These are phyloP conservation scores for Aphelinus atriplicis DNA, from an alignment of 1,140 invertebrate genomes.

Conservation along the genomic window DNA sequence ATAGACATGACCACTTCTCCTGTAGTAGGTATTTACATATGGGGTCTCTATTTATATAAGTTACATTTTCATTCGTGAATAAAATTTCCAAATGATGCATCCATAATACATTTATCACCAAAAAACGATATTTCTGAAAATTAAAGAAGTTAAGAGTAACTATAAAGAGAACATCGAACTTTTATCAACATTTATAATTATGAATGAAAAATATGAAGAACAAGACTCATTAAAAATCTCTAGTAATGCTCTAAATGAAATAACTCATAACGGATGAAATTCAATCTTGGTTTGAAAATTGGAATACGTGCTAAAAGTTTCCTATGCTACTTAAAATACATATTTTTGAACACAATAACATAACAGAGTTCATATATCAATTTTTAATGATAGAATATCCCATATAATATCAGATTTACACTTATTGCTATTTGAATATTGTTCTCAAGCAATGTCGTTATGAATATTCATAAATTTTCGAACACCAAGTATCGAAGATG, in stretches of 20 bases:
- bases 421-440: slow-evolving; percentile 29
- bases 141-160: no score
- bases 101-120: neutral
- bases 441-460: neutral
- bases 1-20: slow-evolving; percentile 24
- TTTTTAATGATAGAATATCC: slow-evolving; percentile 25
- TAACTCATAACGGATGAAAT: no score
- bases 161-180: no score
- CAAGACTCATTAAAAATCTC: no score
- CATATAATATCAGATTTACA: slow-evolving; percentile 27
- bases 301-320: slow-evolving; percentile 13
- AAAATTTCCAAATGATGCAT: slow-evolving; percentile 19
- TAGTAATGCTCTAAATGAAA: no score
- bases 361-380: slow-evolving; percentile 25
- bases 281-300: slow-evolving; percentile 9
- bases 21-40: slow-evolving; percentile 20
- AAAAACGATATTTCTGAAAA: no score
- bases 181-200: no score
- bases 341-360: slow-evolving; percentile 36
- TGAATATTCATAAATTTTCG: slow-evolving; percentile 14
- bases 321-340: slow-evolving; percentile 30
- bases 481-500: neutral
- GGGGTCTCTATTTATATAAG: slow-evolving; percentile 10
- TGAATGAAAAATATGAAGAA: no score
- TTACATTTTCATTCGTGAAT: slow-evolving; percentile 13